Percentiles rank a stretch among this genome's conserved stretches.
Evolutionary conservation across 2,113 vertebrate genomes (phyloP).

Genomic region (Anseranas semipalmata): DNA sequence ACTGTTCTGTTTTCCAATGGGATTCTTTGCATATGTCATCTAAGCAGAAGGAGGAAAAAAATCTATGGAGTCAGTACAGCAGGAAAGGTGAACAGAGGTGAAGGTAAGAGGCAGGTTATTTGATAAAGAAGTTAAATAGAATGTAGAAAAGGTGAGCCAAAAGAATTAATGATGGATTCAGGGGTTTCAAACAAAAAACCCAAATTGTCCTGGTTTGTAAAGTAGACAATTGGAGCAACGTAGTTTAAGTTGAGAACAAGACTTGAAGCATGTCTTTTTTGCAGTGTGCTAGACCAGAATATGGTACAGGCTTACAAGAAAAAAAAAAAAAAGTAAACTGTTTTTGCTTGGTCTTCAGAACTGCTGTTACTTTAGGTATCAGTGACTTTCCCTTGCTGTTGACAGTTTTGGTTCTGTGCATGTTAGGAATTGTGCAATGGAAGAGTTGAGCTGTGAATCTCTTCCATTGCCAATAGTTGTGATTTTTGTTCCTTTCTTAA

Average conservation of each 20-base stretch:
- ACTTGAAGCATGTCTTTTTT: not conserved
- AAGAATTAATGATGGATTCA: not conserved
- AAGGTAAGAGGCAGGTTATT: not conserved
- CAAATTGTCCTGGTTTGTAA: not conserved
- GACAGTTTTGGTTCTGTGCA: not conserved
- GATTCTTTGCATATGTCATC: not conserved
- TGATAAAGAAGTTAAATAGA: not conserved
- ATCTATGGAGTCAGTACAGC: not conserved
- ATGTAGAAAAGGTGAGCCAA: not conserved
- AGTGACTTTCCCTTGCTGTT: rapidly evolving
- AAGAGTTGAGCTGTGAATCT: not conserved
- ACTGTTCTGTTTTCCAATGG: not conserved
- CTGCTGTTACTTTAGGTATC: not conserved
- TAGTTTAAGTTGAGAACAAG: not conserved
- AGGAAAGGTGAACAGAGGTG: not conserved
- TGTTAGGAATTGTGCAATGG: not conserved
- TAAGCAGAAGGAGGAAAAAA: not conserved
- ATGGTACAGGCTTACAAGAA: not conserved
- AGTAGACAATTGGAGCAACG: not conserved
- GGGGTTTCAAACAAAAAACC: not conserved
- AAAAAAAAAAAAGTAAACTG: not conserved
- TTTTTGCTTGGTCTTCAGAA: not conserved
- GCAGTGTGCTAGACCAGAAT: not conserved
- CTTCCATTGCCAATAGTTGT: too few relatives aligned
- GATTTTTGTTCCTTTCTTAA: not conserved